These are phyloP conservation scores for Heliconius eleuchia DNA, from an alignment of 1,140 invertebrate genomes.

Conservation along the genomic window DNA sequence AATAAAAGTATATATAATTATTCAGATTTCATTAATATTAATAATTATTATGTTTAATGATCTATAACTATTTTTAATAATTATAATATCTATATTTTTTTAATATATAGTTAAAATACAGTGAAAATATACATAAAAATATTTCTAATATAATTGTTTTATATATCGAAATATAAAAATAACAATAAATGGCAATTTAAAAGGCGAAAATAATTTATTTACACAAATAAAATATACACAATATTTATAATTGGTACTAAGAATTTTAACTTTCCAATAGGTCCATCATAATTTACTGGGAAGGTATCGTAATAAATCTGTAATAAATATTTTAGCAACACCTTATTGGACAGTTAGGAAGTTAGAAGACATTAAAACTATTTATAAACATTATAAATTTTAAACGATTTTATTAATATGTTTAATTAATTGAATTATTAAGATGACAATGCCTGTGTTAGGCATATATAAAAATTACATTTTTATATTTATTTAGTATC, in stretches of 20 bases:
- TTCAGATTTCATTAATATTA: neutral
- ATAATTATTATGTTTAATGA: neutral
- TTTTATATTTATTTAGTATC: neutral
- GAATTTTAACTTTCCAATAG: neutral
- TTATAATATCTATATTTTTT: neutral
- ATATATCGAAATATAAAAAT: neutral
- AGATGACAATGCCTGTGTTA: neutral
- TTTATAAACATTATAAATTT: neutral
- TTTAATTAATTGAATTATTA: slow-evolving; percentile 4
- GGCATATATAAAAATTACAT: neutral
- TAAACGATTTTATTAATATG: too few relatives aligned
- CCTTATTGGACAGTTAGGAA: neutral
- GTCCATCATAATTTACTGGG: neutral
- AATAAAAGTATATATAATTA: neutral
- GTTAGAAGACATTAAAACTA: neutral
- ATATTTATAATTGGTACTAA: slow-evolving; percentile 8
- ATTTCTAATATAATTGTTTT: too few relatives aligned
- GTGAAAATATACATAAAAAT: too few relatives aligned
- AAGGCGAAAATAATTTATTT: slow-evolving; percentile 21
- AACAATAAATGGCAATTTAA: slow-evolving; percentile 22
- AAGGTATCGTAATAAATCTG: neutral
- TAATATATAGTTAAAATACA: neutral
- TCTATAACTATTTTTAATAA: neutral
- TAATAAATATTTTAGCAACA: neutral
- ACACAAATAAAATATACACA: slow-evolving; percentile 21